Base-by-base conservation (phyloP, 2,113 vertebrate species). In the Myotis davidii region DNA sequence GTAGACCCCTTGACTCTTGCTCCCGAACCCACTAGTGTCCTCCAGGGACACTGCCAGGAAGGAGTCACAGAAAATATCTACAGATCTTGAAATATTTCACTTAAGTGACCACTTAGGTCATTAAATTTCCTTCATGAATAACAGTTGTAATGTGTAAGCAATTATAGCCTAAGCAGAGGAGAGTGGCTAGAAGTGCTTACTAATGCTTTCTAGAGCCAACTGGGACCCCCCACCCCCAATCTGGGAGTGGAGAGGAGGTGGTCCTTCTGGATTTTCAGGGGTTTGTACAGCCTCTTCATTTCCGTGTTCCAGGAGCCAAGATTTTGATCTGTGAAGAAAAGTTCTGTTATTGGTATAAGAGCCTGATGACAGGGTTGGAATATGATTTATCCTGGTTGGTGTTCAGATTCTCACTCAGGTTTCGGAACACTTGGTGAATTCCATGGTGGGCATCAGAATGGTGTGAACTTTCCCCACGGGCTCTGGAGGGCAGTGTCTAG, bases 21-120 rank as follows among this genome's bases (percentile, higher is more conserved):
- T 72, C 13, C 61, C 29, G 1, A 67, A 9, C 27, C 32, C 2
- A 52, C n/a, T 59, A 14, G 11, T 39, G 45, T 17, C 59, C 56
- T 52, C 37, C 29, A 83, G 50, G 7, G 50, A 5, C 37, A 54
- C 11, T 88, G 86, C 14, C 85, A 25, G 29, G 50, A 59, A 79
- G 91, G 81, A 29, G 52, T 77, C n/a, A 34, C 32, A 70, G 52
- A 59, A 89, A 89, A 54, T 91, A 90, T n/a, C 92, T 70, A 52
- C 59, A 52, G 85, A 42, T 32, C 85, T 85, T 79, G 61, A 70
- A 82, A 86, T 59, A 23, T 82, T 74, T 74, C 45, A 79, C 93
- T 50, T 50, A 61, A 29, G 13, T 42, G 1, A 69, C 37, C 29
- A 32, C 42, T 25, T 42, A 0, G 20, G 10, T 79, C 59, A 67